Conservation (phyloP, 2,113 vertebrate genomes). For the Varanus salvator region DNA sequence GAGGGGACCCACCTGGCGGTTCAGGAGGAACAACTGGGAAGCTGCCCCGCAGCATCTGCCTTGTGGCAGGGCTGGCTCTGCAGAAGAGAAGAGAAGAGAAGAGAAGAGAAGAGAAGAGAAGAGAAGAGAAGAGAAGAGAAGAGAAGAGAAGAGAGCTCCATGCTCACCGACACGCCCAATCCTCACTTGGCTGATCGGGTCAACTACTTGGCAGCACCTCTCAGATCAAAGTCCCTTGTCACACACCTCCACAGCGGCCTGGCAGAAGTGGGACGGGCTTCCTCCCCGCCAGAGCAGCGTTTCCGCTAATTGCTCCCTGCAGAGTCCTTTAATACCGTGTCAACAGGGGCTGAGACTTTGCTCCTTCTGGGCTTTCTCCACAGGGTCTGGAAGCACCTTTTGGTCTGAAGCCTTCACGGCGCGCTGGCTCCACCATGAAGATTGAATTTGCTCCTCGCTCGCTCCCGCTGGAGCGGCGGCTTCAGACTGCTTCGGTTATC, state of each 20-base stretch:
- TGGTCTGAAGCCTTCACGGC: background rate
- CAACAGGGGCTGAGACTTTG: conserved; percentile 26
- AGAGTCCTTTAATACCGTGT: background rate
- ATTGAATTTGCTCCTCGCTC: conserved; percentile 81
- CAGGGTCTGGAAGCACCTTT: background rate
- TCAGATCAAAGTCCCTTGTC: background rate
- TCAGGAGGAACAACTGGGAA: too few relatives aligned
- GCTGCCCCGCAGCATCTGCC: too few relatives aligned
- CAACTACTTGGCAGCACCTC: background rate
- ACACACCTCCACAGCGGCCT: background rate
- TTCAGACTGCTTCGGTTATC: conserved; percentile 81
- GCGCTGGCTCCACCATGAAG: conserved; percentile 70
- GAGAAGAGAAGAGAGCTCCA: too few relatives aligned
- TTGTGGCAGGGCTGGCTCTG: too few relatives aligned
- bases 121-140: too few relatives aligned
- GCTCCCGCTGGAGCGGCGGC: conserved; percentile 76
- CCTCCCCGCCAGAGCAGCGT: background rate
- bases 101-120: too few relatives aligned
- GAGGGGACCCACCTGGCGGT: too few relatives aligned
- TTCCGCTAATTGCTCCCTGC: too few relatives aligned
- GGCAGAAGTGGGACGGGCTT: background rate
- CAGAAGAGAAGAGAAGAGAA: too few relatives aligned
- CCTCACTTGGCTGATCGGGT: background rate
- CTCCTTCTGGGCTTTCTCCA: background rate
- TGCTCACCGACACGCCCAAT: background rate